Evolutionary conservation across 2,797 vertebrate genomes (phyloP).

Genomic region (Naso thynnoides): DNA sequence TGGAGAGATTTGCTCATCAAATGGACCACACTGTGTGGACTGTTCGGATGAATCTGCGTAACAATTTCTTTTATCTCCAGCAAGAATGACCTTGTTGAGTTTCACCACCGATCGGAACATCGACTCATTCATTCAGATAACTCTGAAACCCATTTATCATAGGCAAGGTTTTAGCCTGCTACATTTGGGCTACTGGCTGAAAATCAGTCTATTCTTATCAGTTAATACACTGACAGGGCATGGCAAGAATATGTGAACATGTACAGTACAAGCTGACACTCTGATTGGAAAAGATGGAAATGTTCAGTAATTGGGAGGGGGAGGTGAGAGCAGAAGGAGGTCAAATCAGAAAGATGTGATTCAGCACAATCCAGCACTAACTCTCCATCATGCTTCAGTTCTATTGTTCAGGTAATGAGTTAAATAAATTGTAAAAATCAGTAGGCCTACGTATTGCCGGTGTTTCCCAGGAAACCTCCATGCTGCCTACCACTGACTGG

Average conservation of each 20-base stretch:
- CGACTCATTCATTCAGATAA: constrained; percentile 71
- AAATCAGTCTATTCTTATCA: constrained; percentile 82
- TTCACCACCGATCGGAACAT: constrained; percentile 77
- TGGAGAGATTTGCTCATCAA: not conserved
- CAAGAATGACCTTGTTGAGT: constrained; percentile 73
- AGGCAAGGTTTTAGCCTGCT: constrained; percentile 59
- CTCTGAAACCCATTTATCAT: constrained; percentile 79
- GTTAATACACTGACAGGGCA: constrained; percentile 70
- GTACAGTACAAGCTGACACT: constrained; percentile 58
- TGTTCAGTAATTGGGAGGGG: constrained; percentile 27
- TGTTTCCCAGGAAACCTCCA: constrained; percentile 13
- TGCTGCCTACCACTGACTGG: constrained; percentile 17
- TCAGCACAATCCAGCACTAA: constrained; percentile 18
- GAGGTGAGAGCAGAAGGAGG: constrained; percentile 1
- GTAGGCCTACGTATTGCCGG: not conserved
- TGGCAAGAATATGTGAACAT: constrained; percentile 65
- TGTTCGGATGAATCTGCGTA: constrained; percentile 63
- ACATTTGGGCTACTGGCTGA: constrained; percentile 71
- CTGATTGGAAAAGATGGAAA: constrained; percentile 67
- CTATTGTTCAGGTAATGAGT: constrained; percentile 7
- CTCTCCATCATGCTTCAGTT: constrained; percentile 30
- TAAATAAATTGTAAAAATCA: constrained; percentile 25
- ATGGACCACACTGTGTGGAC: constrained; percentile 27
- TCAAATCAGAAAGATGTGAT: constrained; percentile 24
- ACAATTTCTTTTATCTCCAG: constrained; percentile 61